Conservation (phyloP, 1,140 invertebrate genomes). For the Cyphomyrmex costatus region DNA sequence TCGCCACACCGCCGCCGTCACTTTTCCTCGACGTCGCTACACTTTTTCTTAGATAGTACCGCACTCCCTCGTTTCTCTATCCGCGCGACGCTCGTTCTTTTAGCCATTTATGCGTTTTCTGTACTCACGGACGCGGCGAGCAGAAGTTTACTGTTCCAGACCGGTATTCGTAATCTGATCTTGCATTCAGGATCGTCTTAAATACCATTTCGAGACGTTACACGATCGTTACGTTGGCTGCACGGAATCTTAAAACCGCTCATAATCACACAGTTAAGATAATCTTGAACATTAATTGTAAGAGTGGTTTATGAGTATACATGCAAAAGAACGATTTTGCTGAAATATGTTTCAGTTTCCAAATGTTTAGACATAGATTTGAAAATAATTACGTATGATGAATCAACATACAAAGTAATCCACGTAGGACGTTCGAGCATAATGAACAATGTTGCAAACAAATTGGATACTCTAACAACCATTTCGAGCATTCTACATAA, state of each 20-base stretch:
- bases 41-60: slow-evolving; percentile 61
- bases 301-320: too few relatives aligned
- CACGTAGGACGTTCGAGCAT: too few relatives aligned
- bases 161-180: not conserved
- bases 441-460: too few relatives aligned
- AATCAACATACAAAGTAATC: too few relatives aligned
- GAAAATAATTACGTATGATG: too few relatives aligned
- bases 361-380: too few relatives aligned
- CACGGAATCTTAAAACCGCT: not conserved
- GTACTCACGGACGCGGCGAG: not conserved
- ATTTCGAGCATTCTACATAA: too few relatives aligned
- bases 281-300: not conserved
- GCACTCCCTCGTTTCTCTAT: slow-evolving; percentile 28
- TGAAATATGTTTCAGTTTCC: slow-evolving; percentile 7
- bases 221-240: not conserved
- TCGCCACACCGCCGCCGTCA: slow-evolving; percentile 57
- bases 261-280: not conserved
- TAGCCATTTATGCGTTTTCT: not conserved
- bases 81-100: not conserved
- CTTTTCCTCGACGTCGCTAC: slow-evolving; percentile 69
- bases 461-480: too few relatives aligned
- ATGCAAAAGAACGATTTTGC: too few relatives aligned
- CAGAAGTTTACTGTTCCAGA: not conserved
- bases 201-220: not conserved
- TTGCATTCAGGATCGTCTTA: not conserved